Conservation (phyloP, 2,113 vertebrate genomes). For the Sphaerodactylus townsendi region DNA sequence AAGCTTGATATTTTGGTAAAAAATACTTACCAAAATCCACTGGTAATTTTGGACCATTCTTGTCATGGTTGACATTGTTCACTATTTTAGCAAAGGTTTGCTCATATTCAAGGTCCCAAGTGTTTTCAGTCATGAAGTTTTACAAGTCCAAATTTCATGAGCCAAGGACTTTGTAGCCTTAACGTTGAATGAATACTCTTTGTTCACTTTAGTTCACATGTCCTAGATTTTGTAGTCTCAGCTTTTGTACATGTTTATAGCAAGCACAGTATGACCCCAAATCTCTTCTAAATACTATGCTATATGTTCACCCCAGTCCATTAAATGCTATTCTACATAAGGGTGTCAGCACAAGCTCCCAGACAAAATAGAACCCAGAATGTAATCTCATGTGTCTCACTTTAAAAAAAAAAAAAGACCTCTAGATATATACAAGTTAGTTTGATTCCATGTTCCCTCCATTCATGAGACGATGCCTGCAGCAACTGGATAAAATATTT, state of each 20-base stretch:
- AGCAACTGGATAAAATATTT: constrained; percentile 4
- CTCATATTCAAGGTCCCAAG: neutral
- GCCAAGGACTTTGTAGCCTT: neutral
- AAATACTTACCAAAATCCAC: neutral
- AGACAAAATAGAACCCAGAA: neutral
- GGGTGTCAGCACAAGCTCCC: neutral
- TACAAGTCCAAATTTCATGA: neutral
- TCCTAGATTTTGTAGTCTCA: neutral
- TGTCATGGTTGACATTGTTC: neutral
- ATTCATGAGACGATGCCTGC: neutral
- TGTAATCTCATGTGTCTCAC: neutral
- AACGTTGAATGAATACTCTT: neutral
- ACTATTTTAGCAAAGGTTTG: neutral
- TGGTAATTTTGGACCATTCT: neutral
- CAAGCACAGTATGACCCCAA: neutral
- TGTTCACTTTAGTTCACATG: neutral
- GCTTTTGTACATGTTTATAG: neutral
- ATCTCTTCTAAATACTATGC: neutral
- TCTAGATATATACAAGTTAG: neutral
- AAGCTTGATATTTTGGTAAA: neutral
- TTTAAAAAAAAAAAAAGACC: too few relatives aligned
- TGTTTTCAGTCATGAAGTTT: neutral
- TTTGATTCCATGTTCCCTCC: constrained; percentile 13
- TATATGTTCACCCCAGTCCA: neutral
- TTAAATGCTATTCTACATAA: neutral